Conservation (phyloP, 2,113 vertebrate genomes). For the Melanotaenia duboulayi region DNA sequence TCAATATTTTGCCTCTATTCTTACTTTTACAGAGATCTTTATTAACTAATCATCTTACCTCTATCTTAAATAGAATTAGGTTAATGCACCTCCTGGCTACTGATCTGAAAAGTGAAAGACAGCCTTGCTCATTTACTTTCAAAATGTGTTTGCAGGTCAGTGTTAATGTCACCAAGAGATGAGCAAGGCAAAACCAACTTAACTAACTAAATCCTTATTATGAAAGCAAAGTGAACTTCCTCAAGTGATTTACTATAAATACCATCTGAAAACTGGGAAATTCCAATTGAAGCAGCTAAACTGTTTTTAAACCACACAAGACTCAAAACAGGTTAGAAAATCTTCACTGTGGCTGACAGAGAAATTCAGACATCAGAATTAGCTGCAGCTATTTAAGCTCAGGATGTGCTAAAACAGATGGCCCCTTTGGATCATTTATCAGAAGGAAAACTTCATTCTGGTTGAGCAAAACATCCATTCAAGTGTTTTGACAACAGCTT, state of each 20-base stretch:
- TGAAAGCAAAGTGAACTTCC: not conserved
- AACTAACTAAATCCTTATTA: not conserved
- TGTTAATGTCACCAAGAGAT: not conserved
- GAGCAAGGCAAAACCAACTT: too few species aligned
- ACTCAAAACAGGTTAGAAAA: not conserved
- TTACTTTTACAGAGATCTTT: not conserved
- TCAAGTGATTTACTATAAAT: not conserved
- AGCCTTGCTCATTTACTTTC: too few species aligned
- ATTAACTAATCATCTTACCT: not conserved
- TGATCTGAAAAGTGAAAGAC: not conserved
- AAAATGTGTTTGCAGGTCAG: not conserved
- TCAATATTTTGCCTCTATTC: not conserved
- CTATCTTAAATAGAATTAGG: not conserved
- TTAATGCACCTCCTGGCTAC: not conserved
- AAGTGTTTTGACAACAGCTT: too few species aligned
- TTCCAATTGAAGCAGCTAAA: not conserved
- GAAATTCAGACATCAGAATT: not conserved
- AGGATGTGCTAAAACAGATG: constrained; percentile 4
- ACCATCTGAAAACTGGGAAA: not conserved
- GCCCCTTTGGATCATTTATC: not conserved
- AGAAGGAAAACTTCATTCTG: not conserved
- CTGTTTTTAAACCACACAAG: not conserved
- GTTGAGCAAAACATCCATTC: too few species aligned
- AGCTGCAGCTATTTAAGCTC: not conserved
- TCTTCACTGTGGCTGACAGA: not conserved